Evolutionary conservation across 2,113 vertebrate species (phyloP).

Genomic region (Pipra filicauda): DNA sequence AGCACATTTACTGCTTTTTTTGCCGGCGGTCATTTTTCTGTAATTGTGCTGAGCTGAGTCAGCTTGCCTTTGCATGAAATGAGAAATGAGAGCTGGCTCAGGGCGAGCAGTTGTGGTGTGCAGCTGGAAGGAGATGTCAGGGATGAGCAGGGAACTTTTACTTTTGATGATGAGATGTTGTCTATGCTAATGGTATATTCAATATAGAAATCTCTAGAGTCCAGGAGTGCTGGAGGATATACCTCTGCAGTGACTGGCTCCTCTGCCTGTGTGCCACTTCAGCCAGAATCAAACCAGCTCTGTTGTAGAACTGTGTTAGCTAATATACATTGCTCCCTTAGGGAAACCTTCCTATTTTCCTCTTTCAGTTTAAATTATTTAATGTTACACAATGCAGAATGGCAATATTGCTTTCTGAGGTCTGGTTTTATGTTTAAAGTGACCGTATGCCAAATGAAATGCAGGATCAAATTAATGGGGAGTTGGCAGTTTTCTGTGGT

Average conservation of each 20-base stretch:
- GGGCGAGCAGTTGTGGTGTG: neutral
- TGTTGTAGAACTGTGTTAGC: neutral
- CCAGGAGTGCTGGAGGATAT: neutral
- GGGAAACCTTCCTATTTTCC: neutral
- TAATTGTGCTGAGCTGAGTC: neutral
- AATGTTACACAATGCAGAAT: neutral
- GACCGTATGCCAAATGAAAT: neutral
- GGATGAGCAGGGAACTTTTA: neutral
- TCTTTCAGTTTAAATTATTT: neutral
- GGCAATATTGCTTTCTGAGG: neutral
- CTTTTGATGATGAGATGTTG: neutral
- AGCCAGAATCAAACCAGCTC: neutral
- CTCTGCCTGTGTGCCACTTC: neutral
- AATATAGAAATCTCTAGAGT: neutral
- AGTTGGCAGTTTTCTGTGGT: neutral
- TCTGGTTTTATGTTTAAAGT: neutral
- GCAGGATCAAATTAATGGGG: neutral
- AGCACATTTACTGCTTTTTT: neutral
- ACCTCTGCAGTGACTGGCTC: neutral
- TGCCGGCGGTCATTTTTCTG: neutral
- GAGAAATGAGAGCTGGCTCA: neutral
- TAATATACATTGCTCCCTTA: neutral
- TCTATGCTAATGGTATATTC: neutral
- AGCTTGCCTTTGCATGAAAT: neutral
- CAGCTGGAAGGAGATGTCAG: neutral